A percentile compares a stretch with the other conserved stretches of the same genome.
Evolutionary conservation across 2,113 vertebrate species (phyloP).

Genomic region (Varanus komodoensis): DNA sequence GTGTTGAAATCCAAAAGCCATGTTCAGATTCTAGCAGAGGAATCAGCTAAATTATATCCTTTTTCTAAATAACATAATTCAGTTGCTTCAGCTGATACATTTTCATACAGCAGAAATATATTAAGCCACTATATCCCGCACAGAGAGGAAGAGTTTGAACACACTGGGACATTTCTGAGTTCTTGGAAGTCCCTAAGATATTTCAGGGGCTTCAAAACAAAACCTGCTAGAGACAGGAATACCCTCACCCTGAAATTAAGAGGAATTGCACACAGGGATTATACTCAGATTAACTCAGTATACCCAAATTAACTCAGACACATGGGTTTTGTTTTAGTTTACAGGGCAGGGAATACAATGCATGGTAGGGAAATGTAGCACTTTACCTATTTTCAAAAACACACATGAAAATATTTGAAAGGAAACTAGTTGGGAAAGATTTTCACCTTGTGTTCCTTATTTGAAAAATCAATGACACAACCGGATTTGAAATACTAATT

Average conservation of each 20-base stretch:
- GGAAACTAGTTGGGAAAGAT: neutral
- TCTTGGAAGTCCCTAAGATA: neutral
- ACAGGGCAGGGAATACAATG: neutral
- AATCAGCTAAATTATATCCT: constrained; percentile 9
- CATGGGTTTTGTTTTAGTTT: neutral
- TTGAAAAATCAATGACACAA: neutral
- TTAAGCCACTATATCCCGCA: neutral
- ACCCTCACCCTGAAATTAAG: neutral
- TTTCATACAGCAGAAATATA: neutral
- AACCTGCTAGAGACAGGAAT: neutral
- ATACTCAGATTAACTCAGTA: neutral
- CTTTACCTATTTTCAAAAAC: neutral
- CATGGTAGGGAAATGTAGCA: neutral
- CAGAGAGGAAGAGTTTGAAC: neutral
- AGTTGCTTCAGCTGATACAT: neutral
- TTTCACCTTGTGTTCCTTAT: neutral
- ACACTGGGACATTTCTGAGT: neutral
- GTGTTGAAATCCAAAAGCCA: constrained; percentile 20
- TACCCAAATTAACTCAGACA: neutral
- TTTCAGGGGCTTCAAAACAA: neutral
- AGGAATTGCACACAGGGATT: neutral
- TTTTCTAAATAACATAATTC: constrained; percentile 8
- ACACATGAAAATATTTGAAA: neutral
- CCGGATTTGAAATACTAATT: neutral
- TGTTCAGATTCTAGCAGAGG: neutral